Conservation (phyloP, 2,797 vertebrate species). For the Sebastes dallii region DNA sequence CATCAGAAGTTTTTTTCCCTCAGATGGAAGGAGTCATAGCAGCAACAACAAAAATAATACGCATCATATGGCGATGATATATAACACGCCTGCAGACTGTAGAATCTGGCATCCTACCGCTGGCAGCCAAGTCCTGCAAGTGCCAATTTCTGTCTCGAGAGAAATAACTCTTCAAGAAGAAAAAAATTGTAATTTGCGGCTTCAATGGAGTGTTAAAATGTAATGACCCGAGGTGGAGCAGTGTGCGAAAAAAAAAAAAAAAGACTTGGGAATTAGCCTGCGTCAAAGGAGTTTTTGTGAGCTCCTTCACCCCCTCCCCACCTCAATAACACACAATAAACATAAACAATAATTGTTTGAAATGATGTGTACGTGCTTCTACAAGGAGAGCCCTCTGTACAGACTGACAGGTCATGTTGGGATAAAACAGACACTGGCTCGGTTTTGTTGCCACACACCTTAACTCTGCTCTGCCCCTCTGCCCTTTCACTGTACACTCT, state of each 20-base stretch:
- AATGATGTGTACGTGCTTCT: background rate
- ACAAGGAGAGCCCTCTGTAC: background rate
- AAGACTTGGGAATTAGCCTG: slow-evolving; percentile 57
- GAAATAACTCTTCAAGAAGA: slow-evolving; percentile 65
- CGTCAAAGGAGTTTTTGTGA: slow-evolving; percentile 47
- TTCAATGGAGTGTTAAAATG: slow-evolving; percentile 76
- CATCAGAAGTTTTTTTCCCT: background rate
- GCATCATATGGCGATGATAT: slow-evolving; percentile 13
- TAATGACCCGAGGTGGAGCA: slow-evolving; percentile 75
- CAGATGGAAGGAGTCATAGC: background rate
- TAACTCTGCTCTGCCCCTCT: slow-evolving; percentile 8
- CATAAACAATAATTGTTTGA: slow-evolving; percentile 30
- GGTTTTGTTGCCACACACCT: slow-evolving; percentile 22
- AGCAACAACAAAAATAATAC: slow-evolving; percentile 9
- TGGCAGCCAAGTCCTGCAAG: slow-evolving; percentile 38
- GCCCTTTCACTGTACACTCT: slow-evolving; percentile 18
- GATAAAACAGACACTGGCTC: slow-evolving; percentile 36
- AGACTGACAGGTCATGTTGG: background rate
- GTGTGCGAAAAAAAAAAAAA: slow-evolving; percentile 1
- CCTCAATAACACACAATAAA: slow-evolving; percentile 28
- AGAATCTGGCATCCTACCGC: slow-evolving; percentile 38
- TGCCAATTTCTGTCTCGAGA: slow-evolving; percentile 69
- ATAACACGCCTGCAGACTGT: slow-evolving; percentile 19
- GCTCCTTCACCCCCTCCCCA: slow-evolving; percentile 19
- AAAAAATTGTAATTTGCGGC: slow-evolving; percentile 75